Base-by-base conservation (phyloP, 2,888 invertebrate species). In the Cryptus viduatorius region DNA sequence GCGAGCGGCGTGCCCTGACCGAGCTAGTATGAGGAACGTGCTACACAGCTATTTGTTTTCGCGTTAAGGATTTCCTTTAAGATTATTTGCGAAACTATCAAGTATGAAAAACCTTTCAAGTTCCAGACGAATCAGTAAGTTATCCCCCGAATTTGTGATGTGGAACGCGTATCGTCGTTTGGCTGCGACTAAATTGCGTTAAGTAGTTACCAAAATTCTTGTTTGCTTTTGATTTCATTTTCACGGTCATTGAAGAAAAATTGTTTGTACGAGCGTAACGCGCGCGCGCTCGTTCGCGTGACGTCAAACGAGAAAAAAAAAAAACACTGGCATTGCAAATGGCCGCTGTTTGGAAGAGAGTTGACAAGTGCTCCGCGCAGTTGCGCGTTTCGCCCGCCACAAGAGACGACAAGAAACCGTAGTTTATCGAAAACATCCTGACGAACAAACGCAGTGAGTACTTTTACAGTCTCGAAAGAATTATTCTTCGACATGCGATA, bases 391-490 rank as follows among this genome's bases (percentile, higher is more conserved):
- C 19, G 19, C 61, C 81, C 81, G 73, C 81, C 61, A 77, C 78
- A 73, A 77, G 69, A 67, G 37, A 84, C 81, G 72, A 80, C 81
- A 42, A 69, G 61, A n/a, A 69, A 48, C 37, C 65, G 56, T 67
- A 65, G 69, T n/a, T 72, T 77, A 69, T 48, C 14, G 19, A 61
- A 29, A 79, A 65, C 79, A 78, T 73, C 65, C 37, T 48, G 42
- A 69, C 56, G 31, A 65, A 82, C 68, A 72, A 64, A 44, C 84
- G 46, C 44, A 78, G 84, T 84, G 65, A 82, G 84, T 84, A 75
- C n/a, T 42, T 16, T 31, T 12, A 48, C 29, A 31, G 4, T 31
- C 31, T 12, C 16, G 12, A 31, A 16, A 3, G 7, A 16, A 31
- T 10, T 3, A 48, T 69, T 42, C 10, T 7, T 31, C 1, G 69